Evolutionary conservation across 2,888 invertebrate species (phyloP).

Genomic region (Tryphoninae sp.): DNA sequence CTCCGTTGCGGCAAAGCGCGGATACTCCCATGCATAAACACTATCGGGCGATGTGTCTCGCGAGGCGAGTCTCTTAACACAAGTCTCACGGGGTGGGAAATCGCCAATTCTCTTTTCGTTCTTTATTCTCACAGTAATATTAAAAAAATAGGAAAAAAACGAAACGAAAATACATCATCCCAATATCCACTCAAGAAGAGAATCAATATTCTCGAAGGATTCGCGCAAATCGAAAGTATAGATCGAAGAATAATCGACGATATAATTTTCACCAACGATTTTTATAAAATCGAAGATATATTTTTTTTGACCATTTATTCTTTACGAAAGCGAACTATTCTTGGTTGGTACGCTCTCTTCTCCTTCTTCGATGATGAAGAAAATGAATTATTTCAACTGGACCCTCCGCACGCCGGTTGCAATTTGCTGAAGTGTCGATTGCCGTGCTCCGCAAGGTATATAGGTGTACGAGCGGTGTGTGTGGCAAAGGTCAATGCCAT

Average conservation of each 20-base stretch:
- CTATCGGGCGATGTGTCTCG: not conserved
- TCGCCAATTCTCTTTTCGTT: not conserved
- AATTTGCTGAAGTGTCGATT: conserved; percentile 55
- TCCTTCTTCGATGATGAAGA: not conserved
- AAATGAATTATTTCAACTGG: conserved; percentile 29
- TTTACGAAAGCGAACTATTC: no score
- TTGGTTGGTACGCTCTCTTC: no score
- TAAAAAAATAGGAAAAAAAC: not conserved
- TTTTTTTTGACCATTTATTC: no score
- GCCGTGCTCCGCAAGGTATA: not conserved
- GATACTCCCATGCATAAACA: conserved; percentile 1
- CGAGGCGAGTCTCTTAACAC: conserved; percentile 1
- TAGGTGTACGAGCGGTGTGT: conserved; percentile 18
- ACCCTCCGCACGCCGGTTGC: conserved; percentile 34
- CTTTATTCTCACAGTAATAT: not conserved
- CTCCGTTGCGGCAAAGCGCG: not conserved
- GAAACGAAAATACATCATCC: not conserved
- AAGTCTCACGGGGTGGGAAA: conserved; percentile 38
- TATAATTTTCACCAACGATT: not conserved
- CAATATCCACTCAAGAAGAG: conserved; percentile 5
- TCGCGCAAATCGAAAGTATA: conserved; percentile 1
- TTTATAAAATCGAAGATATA: not conserved
- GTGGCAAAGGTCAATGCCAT: conserved; percentile 61
- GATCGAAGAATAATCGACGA: conserved; percentile 13
- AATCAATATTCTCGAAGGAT: not conserved